Conservation (phyloP, 1,140 invertebrate species). For the Trissolcus basalis region DNA sequence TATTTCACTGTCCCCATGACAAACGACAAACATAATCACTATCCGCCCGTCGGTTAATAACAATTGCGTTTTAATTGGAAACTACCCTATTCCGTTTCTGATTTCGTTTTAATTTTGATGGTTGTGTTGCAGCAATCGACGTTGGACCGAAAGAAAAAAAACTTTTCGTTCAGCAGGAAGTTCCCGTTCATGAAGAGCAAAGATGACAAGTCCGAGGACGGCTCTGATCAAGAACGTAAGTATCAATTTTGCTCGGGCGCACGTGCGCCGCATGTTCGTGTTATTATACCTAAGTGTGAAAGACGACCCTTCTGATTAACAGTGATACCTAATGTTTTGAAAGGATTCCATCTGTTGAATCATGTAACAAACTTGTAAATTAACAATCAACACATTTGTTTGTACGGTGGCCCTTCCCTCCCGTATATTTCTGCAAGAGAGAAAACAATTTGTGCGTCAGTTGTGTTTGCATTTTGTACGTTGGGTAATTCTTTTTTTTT, state of each 20-base stretch:
- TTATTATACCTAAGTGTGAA: constrained; percentile 54
- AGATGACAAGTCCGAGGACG: constrained; percentile 98
- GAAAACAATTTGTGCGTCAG: too few relatives aligned
- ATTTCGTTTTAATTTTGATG: background rate
- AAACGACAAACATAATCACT: too few relatives aligned
- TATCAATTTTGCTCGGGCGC: constrained; percentile 66
- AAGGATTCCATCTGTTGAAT: background rate
- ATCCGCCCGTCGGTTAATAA: too few relatives aligned
- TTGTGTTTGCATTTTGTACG: too few relatives aligned
- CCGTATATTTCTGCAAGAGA: too few relatives aligned
- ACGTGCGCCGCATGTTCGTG: constrained; percentile 60
- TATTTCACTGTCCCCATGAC: too few relatives aligned
- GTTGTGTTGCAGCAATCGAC: constrained; percentile 89
- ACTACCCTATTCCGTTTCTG: background rate
- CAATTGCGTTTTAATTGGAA: background rate
- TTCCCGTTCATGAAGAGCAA: constrained; percentile 99
- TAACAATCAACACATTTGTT: too few relatives aligned
- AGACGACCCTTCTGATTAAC: constrained; percentile 47
- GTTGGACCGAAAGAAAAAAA: constrained; percentile 97
- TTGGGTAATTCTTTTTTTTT: too few relatives aligned
- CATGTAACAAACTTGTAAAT: too few relatives aligned
- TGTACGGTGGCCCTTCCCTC: too few relatives aligned
- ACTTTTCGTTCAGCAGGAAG: constrained; percentile 97
- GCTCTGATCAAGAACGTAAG: constrained; percentile 99
- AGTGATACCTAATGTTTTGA: constrained; percentile 35